phyloP scores from a whole-genome alignment of 2,113 vertebrate species.

The Platichthys flesus region DNA sequence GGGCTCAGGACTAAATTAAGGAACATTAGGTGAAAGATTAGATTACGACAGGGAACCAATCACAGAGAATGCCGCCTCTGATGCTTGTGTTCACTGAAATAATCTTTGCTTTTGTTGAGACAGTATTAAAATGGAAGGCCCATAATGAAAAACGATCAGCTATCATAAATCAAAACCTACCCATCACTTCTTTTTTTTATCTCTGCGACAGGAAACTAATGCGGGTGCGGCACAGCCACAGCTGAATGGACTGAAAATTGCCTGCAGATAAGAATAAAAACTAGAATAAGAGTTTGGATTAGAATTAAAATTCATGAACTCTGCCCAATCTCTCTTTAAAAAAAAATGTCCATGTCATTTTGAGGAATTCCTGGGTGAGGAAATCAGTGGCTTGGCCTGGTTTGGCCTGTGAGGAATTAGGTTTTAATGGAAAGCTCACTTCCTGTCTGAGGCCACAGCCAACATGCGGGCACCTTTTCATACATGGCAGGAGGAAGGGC shows the following conservation, averaged over 20 bases:
- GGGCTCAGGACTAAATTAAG: constrained; percentile 2
- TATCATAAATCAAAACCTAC: constrained; percentile 67
- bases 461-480: constrained; percentile 26
- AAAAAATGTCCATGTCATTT: constrained; percentile 1
- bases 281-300: constrained; percentile 67
- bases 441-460: constrained; percentile 25
- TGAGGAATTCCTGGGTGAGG: constrained; percentile 56
- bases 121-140: constrained; percentile 54
- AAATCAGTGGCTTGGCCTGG: constrained; percentile 51
- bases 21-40: constrained; percentile 32
- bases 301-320: constrained; percentile 77
- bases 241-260: constrained; percentile 62
- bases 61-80: constrained; percentile 7
- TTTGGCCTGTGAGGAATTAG: constrained; percentile 54
- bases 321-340: constrained; percentile 29
- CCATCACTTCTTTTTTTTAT: constrained; percentile 30
- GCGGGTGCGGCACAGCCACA: constrained; percentile 20
- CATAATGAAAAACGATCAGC: constrained; percentile 54
- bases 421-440: constrained; percentile 58
- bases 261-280: constrained; percentile 71
- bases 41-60: constrained; percentile 49
- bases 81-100: constrained; percentile 48
- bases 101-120: constrained; percentile 33
- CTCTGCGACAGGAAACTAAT: constrained; percentile 44
- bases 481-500: constrained; percentile 19